Conservation (phyloP, 1,140 invertebrate genomes). For the Zeugodacus cucurbitae region DNA sequence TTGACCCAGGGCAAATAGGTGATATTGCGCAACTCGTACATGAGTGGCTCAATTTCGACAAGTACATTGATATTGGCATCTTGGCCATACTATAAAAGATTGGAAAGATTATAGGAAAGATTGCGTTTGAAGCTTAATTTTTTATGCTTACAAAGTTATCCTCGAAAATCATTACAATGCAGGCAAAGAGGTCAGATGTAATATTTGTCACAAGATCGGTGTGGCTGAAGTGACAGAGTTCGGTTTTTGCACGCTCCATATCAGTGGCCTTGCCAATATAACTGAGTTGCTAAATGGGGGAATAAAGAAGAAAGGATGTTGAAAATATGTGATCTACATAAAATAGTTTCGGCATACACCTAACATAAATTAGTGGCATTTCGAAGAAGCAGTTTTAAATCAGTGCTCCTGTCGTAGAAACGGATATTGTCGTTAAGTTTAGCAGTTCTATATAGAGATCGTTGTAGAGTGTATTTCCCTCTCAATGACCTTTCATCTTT, state of each 20-base stretch:
- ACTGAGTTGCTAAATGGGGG: constrained; percentile 42
- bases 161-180: constrained; percentile 62
- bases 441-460: no score
- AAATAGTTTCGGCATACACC: no score
- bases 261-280: constrained; percentile 61
- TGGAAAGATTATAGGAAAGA: neutral
- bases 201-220: constrained; percentile 58
- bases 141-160: constrained; percentile 60
- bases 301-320: neutral
- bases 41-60: constrained; percentile 57
- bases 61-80: constrained; percentile 61
- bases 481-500: no score
- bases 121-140: neutral
- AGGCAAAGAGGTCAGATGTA: constrained; percentile 56
- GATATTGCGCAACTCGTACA: constrained; percentile 58
- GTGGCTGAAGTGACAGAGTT: constrained; percentile 59
- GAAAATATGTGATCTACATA: no score
- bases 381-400: no score
- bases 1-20: constrained; percentile 60
- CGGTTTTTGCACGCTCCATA: constrained; percentile 56
- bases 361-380: no score
- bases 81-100: constrained; percentile 51
- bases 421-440: no score
- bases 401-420: no score
- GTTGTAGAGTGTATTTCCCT: no score